These are phyloP conservation scores for Botrylloides violaceus DNA, from an alignment of 23 tunicate species.

Conservation along the genomic window DNA sequence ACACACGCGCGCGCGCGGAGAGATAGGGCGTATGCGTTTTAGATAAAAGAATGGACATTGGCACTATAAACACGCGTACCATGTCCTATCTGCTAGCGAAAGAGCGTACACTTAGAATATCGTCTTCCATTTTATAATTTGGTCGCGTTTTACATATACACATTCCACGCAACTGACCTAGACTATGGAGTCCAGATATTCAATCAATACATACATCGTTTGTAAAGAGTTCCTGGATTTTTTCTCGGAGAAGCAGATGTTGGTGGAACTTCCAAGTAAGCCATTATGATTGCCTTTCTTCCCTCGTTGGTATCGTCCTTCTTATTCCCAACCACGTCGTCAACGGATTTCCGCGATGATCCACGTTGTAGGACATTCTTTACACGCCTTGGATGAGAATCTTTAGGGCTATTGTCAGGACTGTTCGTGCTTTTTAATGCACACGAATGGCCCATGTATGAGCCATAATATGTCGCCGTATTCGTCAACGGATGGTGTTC, in stretches of 20 bases:
- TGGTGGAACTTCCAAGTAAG: conserved; percentile 21
- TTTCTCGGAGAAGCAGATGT: conserved; percentile 20
- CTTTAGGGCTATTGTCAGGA: background rate
- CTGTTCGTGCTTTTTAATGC: background rate
- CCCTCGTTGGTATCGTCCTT: conserved; percentile 6
- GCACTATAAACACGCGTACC: no score
- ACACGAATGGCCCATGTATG: background rate
- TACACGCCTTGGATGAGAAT: background rate
- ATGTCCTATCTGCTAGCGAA: no score
- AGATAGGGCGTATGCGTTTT: no score
- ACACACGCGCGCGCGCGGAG: no score
- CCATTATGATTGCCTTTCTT: conserved; percentile 21
- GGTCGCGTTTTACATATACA: no score
- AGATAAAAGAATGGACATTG: no score
- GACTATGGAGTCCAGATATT: no score
- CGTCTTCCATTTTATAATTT: no score
- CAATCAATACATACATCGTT: conserved; percentile 9
- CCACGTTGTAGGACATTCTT: background rate
- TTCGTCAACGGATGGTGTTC: conserved; percentile 56
- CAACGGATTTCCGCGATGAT: background rate
- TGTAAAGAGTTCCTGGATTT: conserved; percentile 8
- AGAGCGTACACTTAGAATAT: no score
- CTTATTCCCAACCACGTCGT: background rate
- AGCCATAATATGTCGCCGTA: background rate
- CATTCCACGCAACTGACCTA: no score